Base-by-base conservation (phyloP, 1,140 invertebrate species). In the Cydia splendana region DNA sequence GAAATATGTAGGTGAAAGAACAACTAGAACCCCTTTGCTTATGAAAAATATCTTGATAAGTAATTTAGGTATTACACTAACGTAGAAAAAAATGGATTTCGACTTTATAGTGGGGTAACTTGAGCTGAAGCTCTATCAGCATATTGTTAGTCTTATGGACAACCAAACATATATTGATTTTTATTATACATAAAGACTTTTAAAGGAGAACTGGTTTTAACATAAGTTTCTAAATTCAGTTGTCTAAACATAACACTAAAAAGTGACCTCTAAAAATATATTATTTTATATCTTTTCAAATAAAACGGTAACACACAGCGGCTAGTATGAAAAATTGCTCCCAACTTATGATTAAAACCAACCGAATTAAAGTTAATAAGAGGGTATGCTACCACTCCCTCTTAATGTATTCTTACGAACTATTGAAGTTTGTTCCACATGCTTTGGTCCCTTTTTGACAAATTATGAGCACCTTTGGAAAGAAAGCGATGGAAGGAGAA, bases 281-380 rank as follows among this genome's bases (percentile, higher is more conserved):
- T 69, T 18, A 6, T 71, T 71, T 71, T 71, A 38, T 38, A 69
- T 18, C 13, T 38, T 38, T 71, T 78, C 34, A 80, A 82, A 80
- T 76, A 71, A 77, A 79, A 78, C 10, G 20, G 53, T 10, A 77
- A 81, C 62, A 80, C 65, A 69, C 77, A 79, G 57, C 69, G 69
- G 57, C 67, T 77, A 51, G 77, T 80, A 79, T 81, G 80, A 86
- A 87, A 86, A 87, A 84, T 84, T 77, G 78, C 78, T 84, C 76
- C 79, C 76, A 81, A 83, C 74, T 85, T 88, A 85, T 84, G 79
- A 81, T 84, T 83, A 87, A 84, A 88, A 82, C 81, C 79, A 83
- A 78, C 75, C 81, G 79, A 87, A 88, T 84, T 83, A 85, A 78
- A 85, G 65, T 84, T 89, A 91, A 91, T 91, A 80, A 89, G 83